Percentiles rank a stretch among this genome's conserved stretches.
These are phyloP conservation scores for Euthynnus affinis DNA, from an alignment of 2,797 vertebrate species.

Conservation along the genomic window DNA sequence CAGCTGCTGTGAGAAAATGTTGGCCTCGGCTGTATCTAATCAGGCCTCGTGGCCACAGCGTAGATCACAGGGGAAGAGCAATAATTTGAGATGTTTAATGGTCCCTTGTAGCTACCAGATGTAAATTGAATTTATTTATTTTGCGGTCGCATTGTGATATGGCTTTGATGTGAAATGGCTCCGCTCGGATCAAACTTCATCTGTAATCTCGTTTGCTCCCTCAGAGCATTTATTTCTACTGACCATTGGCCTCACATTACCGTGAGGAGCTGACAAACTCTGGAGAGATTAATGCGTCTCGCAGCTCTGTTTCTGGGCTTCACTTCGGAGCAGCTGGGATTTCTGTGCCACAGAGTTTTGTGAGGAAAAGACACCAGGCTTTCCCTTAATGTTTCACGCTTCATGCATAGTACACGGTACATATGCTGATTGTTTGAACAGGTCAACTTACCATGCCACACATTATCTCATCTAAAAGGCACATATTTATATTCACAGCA, in stretches of 20 bases:
- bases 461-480: neutral
- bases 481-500: neutral
- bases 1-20: conserved; percentile 16
- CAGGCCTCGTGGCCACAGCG: conserved; percentile 28
- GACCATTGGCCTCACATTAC: conserved; percentile 44
- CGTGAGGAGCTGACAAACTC: conserved; percentile 47
- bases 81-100: conserved; percentile 51
- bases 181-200: conserved; percentile 38
- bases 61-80: conserved; percentile 43
- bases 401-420: conserved; percentile 18
- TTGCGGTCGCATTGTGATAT: conserved; percentile 30
- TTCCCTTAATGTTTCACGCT: neutral
- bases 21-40: conserved; percentile 48
- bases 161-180: conserved; percentile 46
- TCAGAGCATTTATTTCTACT: conserved; percentile 52
- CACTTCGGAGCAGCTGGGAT: neutral
- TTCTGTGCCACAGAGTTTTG: neutral
- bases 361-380: neutral
- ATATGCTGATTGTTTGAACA: conserved; percentile 1
- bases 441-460: neutral
- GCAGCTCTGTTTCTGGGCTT: conserved; percentile 14
- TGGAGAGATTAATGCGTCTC: conserved; percentile 48
- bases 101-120: conserved; percentile 40
- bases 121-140: conserved; percentile 63
- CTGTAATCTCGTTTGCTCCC: conserved; percentile 59